Conservation (phyloP, 2,888 invertebrate species). For the Metallyticus violacea region DNA sequence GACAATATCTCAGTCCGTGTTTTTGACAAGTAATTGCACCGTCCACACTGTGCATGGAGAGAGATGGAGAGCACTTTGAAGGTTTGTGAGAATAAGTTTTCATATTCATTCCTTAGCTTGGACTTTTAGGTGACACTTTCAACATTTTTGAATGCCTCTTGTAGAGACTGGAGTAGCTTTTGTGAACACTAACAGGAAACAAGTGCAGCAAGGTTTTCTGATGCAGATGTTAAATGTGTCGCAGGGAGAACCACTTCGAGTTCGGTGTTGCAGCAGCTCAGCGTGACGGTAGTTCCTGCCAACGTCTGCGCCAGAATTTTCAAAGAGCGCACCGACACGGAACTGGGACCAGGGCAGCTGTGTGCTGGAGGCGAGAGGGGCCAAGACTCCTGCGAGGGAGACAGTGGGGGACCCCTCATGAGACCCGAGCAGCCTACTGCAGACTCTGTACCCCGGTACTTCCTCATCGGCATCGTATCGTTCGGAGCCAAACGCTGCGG, state of each 20-base stretch:
- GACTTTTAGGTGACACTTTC: too few species aligned
- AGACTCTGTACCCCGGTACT: constrained; percentile 43
- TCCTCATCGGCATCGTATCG: constrained; percentile 60
- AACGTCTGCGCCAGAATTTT: constrained; percentile 42
- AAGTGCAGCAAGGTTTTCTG: too few species aligned
- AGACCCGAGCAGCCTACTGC: constrained; percentile 20
- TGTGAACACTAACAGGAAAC: too few species aligned
- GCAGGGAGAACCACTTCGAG: constrained; percentile 38
- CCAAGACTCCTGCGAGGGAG: constrained; percentile 35
- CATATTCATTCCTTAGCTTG: too few species aligned
- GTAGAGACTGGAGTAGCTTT: too few species aligned
- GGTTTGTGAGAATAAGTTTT: too few species aligned
- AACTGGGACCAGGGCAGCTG: constrained; percentile 30
- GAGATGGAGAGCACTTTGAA: too few species aligned
- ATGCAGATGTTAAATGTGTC: neutral
- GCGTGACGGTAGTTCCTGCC: constrained; percentile 47
- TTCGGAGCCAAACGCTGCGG: constrained; percentile 59
- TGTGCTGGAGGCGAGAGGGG: constrained; percentile 54
- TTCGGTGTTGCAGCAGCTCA: constrained; percentile 44
- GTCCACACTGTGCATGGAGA: too few species aligned
- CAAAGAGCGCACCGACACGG: constrained; percentile 20
- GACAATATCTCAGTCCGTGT: too few species aligned
- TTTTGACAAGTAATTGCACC: too few species aligned
- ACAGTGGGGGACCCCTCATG: constrained; percentile 38
- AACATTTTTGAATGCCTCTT: too few species aligned